Percentiles rank a stretch among this genome's conserved stretches.
Conservation (phyloP, 1,140 invertebrate genomes). For the Solen grandis region DNA sequence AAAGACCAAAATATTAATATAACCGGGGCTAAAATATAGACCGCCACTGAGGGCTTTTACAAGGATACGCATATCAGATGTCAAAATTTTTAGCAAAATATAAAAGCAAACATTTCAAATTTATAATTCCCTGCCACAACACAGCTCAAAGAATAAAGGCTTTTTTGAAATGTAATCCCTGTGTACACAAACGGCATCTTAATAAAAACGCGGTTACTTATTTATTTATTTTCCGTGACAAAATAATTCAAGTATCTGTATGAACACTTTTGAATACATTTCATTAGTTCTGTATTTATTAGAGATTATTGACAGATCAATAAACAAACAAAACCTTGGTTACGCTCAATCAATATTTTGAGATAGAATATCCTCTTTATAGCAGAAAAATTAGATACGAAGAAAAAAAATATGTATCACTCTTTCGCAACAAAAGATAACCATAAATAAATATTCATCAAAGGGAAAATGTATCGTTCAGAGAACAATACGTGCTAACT, state of each 20-base stretch:
- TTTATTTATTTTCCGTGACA: conserved; percentile 55
- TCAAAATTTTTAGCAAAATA: not conserved
- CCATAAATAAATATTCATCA: not conserved
- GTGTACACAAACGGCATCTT: conserved; percentile 24
- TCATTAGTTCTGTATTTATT: conserved; percentile 26
- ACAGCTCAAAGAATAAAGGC: conserved; percentile 25
- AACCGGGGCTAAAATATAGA: no score
- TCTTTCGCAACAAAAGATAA: not conserved
- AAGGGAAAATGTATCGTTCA: not conserved
- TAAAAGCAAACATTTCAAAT: not conserved
- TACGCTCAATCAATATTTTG: not conserved
- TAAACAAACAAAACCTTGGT: conserved; percentile 48
- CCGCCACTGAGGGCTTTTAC: no score
- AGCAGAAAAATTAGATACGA: no score
- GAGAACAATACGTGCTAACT: not conserved
- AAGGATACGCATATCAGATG: not conserved
- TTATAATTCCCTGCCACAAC: not conserved
- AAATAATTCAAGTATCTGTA: not conserved
- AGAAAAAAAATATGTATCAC: no score
- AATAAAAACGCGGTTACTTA: conserved; percentile 35
- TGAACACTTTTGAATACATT: not conserved
- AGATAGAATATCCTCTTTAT: not conserved
- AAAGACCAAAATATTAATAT: no score
- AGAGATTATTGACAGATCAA: conserved; percentile 39
- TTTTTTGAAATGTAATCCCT: conserved; percentile 41